These are phyloP conservation scores for Eupithecia dodoneata DNA, from an alignment of 2,888 invertebrate species.

Conservation along the genomic window DNA sequence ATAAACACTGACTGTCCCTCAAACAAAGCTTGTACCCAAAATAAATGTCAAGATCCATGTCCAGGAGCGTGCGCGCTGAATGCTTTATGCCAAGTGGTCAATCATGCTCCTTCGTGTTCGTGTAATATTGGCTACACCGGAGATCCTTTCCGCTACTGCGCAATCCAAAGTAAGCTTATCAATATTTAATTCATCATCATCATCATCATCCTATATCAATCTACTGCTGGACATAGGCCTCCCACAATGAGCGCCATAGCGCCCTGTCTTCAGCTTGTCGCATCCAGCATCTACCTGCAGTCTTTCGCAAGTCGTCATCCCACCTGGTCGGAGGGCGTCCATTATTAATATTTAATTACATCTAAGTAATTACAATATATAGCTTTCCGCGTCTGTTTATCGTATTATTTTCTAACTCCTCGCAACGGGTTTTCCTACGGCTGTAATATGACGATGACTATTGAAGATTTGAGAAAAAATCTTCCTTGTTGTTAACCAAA, in stretches of 20 bases:
- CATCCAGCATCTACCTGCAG: too few species aligned
- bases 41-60: constrained; percentile 90
- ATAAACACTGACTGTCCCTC: constrained; percentile 89
- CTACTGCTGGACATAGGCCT: too few species aligned
- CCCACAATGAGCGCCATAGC: too few species aligned
- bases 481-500: too few species aligned
- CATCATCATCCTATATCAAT: too few species aligned
- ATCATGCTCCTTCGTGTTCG: constrained; percentile 88
- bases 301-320: too few species aligned
- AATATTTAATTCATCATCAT: too few species aligned
- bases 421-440: too few species aligned
- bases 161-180: constrained; percentile 79
- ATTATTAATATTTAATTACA: neutral
- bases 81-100: constrained; percentile 89
- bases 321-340: too few species aligned
- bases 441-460: too few species aligned
- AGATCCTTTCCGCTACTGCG: constrained; percentile 88
- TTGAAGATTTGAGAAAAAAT: too few species aligned
- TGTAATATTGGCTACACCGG: constrained; percentile 88
- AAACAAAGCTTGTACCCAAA: constrained; percentile 87
- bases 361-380: neutral
- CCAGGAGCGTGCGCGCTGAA: constrained; percentile 91
- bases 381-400: neutral
- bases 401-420: neutral
- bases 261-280: too few species aligned